Conservation (phyloP, 2,888 invertebrate genomes). For the Scaptomyza flava region DNA sequence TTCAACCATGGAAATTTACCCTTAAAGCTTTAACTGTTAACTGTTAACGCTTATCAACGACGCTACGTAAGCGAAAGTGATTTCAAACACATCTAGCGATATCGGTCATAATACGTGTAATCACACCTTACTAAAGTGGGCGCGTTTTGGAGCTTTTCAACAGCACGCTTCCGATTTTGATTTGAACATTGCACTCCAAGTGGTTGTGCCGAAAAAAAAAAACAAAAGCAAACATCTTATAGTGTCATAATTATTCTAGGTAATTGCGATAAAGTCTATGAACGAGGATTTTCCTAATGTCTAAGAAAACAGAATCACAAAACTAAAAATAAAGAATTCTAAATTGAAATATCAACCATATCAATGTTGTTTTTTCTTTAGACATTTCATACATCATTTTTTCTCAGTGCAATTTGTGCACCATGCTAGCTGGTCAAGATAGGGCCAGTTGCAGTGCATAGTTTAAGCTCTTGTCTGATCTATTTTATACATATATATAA, state of each 20-base stretch:
- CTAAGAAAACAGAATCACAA: too few species aligned
- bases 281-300: neutral
- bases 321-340: too few species aligned
- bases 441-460: neutral
- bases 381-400: neutral
- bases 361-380: neutral
- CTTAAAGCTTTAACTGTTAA: too few species aligned
- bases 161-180: neutral
- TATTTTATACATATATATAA: neutral
- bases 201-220: neutral
- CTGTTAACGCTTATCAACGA: too few species aligned
- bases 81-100: too few species aligned
- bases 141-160: neutral
- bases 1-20: too few species aligned
- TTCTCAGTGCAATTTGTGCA: neutral
- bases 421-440: slow-evolving; percentile 15
- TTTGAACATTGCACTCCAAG: slow-evolving; percentile 19
- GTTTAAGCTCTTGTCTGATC: too few species aligned
- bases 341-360: too few species aligned
- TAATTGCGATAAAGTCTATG: slow-evolving; percentile 10
- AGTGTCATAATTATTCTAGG: slow-evolving; percentile 29
- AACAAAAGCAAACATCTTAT: neutral
- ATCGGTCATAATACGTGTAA: too few species aligned
- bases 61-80: too few species aligned
- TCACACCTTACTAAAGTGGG: neutral